Conservation (phyloP, 2,113 vertebrate species). For the Ornithorhynchus anatinus region DNA sequence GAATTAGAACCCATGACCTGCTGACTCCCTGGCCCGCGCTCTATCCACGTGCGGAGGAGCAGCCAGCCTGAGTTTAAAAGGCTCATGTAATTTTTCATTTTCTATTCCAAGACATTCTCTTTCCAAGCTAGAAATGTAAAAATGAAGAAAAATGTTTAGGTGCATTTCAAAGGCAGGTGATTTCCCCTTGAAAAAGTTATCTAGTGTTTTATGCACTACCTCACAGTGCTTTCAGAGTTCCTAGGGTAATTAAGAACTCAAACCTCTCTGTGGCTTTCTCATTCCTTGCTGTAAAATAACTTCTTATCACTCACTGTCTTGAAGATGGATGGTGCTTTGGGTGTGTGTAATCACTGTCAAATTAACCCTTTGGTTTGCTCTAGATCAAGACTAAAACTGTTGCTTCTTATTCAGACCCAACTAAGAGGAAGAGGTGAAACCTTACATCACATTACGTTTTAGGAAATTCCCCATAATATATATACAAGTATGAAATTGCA, state of each 20-base stretch:
- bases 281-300: neutral
- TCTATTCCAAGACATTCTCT: neutral
- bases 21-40: too few species aligned
- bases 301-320: neutral
- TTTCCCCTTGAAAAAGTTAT: conserved; percentile 22
- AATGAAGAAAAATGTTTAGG: conserved; percentile 1
- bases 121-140: neutral
- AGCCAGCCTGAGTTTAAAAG: neutral
- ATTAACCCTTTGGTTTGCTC: neutral
- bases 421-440: too few species aligned
- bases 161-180: conserved; percentile 18
- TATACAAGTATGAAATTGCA: too few species aligned
- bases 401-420: neutral
- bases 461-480: too few species aligned
- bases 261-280: neutral
- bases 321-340: conserved; percentile 1
- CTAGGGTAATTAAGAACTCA: conserved; percentile 7
- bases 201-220: neutral
- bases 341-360: neutral
- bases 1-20: too few species aligned
- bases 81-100: conserved; percentile 9
- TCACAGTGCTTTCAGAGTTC: neutral
- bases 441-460: too few species aligned
- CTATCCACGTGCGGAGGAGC: neutral
- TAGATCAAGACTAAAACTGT: neutral